These are phyloP conservation scores for Rhinoraja longicauda DNA, from an alignment of 2,797 vertebrate species.

Conservation along the genomic window DNA sequence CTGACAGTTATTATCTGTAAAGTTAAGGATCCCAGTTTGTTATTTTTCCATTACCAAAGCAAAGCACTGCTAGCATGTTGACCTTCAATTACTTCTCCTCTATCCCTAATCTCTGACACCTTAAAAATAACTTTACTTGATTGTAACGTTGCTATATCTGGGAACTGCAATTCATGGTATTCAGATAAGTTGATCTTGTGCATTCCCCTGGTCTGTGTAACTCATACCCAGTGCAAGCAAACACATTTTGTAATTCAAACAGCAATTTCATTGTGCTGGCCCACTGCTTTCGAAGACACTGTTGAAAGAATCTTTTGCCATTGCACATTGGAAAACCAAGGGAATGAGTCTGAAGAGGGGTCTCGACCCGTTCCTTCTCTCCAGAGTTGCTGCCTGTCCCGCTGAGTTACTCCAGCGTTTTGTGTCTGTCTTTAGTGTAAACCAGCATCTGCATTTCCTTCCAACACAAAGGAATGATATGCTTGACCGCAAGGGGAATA, in stretches of 20 bases:
- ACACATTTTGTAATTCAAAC: not conserved
- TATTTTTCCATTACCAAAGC: conserved; percentile 12
- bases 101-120: not conserved
- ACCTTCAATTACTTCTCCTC: conserved; percentile 14
- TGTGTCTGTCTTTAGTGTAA: no score
- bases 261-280: not conserved
- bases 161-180: conserved; percentile 22
- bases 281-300: not conserved
- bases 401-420: no score
- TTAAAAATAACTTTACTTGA: conserved; percentile 32
- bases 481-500: no score
- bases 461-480: not conserved
- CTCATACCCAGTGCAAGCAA: not conserved
- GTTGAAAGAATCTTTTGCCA: no score
- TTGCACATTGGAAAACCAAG: not conserved
- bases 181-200: not conserved
- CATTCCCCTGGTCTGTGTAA: not conserved
- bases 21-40: not conserved
- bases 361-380: no score
- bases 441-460: no score
- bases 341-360: not conserved
- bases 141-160: conserved; percentile 23
- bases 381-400: no score
- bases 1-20: not conserved
- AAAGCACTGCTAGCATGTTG: not conserved